phyloP scores from a whole-genome alignment of 2,113 vertebrate genomes.

The Paracanthobrama guichenoti region DNA sequence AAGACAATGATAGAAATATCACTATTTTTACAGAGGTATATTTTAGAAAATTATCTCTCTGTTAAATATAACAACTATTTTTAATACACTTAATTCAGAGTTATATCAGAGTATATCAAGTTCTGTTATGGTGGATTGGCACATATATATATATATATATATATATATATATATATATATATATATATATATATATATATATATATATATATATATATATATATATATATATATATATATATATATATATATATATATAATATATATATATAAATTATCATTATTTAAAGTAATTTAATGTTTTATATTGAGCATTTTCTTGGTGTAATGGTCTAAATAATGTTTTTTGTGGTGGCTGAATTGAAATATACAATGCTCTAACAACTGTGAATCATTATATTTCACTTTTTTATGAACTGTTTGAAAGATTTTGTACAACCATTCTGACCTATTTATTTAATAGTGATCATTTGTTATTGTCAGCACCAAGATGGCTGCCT shows the following conservation, averaged over 20 bases:
- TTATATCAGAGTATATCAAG: too few relatives aligned
- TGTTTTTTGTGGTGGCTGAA: background rate
- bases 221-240: too few relatives aligned
- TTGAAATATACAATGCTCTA: background rate
- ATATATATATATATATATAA: too few relatives aligned
- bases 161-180: too few relatives aligned
- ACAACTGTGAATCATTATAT: background rate
- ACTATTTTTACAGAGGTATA: conserved; percentile 8
- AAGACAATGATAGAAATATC: conserved; percentile 59
- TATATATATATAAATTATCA: too few relatives aligned
- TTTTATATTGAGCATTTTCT: too few relatives aligned
- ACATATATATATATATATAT: too few relatives aligned
- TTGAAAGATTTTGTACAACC: background rate
- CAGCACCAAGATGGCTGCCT: background rate
- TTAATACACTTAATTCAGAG: background rate
- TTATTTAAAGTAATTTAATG: background rate
- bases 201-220: too few relatives aligned
- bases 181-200: too few relatives aligned
- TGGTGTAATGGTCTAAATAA: background rate
- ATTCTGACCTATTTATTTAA: conserved; percentile 4
- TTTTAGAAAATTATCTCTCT: background rate
- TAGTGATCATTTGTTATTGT: background rate
- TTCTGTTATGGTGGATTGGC: too few relatives aligned
- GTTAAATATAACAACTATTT: background rate
- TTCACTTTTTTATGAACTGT: background rate